Conservation (phyloP, 2,888 invertebrate species). For the Andrena marginata region DNA sequence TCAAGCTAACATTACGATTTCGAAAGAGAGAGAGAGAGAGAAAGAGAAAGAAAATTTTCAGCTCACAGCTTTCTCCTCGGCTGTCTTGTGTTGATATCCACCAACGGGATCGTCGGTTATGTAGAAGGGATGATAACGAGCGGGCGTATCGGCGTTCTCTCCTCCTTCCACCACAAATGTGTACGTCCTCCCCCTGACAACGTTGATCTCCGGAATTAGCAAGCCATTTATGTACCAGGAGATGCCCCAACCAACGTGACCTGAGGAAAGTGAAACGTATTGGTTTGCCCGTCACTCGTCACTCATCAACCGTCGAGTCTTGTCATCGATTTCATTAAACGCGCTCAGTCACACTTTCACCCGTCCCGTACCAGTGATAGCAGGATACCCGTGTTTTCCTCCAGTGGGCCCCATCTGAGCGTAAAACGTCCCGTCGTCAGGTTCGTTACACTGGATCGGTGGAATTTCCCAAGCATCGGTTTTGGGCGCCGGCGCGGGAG, state of each 20-base stretch:
- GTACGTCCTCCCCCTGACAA: constrained; percentile 94
- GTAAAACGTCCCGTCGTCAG: constrained; percentile 95
- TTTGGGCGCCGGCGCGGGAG: constrained; percentile 88
- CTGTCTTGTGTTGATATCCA: constrained; percentile 93
- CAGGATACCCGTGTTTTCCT: constrained; percentile 94
- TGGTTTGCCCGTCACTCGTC: neutral
- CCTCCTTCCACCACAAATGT: constrained; percentile 96
- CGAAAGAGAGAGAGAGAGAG: neutral
- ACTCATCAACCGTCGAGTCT: neutral
- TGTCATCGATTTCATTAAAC: neutral
- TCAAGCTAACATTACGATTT: too few relatives aligned
- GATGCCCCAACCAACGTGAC: constrained; percentile 97
- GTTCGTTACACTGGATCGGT: constrained; percentile 94
- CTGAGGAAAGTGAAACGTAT: constrained; percentile 84
- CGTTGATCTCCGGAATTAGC: constrained; percentile 95
- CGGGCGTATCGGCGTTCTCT: constrained; percentile 91
- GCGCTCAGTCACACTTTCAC: neutral
- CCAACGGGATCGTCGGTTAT: constrained; percentile 97
- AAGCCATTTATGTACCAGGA: constrained; percentile 98
- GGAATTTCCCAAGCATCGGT: constrained; percentile 94
- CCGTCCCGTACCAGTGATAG: constrained; percentile 90
- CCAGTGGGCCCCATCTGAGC: constrained; percentile 98
- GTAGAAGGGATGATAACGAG: constrained; percentile 96
- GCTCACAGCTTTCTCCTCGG: constrained; percentile 92
- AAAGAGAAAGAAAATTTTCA: neutral